Conservation (phyloP, 2,113 vertebrate species). For the Chitala chitala region DNA sequence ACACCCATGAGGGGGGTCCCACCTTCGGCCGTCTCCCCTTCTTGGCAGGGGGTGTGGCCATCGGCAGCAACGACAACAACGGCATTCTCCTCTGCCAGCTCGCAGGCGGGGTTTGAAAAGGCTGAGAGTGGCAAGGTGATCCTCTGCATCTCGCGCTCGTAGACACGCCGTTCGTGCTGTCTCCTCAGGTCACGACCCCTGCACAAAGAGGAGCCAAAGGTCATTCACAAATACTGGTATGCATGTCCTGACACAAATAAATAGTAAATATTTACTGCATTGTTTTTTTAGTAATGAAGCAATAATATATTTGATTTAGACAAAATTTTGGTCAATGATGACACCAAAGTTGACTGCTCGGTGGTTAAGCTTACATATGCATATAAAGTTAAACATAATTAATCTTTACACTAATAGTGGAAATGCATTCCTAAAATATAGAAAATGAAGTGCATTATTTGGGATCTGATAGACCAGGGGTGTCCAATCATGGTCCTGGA, state of each 20-base stretch:
- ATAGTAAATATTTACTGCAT: neutral
- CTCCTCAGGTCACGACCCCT: conserved; percentile 82
- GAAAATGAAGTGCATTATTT: too few relatives aligned
- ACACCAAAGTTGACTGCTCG: too few relatives aligned
- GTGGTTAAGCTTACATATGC: too few relatives aligned
- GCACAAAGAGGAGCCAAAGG: conserved; percentile 4
- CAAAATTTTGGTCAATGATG: too few relatives aligned
- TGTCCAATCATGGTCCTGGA: too few relatives aligned
- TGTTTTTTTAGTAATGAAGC: too few relatives aligned
- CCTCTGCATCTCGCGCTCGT: conserved; percentile 87
- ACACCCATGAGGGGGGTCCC: conserved; percentile 73
- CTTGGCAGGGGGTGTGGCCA: conserved; percentile 62
- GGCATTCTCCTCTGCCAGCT: conserved; percentile 84
- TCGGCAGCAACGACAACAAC: conserved; percentile 69
- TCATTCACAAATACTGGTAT: neutral
- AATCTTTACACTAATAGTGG: too few relatives aligned
- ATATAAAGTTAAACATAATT: too few relatives aligned
- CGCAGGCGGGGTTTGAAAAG: conserved; percentile 83
- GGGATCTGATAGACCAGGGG: too few relatives aligned
- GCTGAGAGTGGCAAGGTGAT: conserved; percentile 85
- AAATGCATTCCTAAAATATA: too few relatives aligned
- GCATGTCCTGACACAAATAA: neutral
- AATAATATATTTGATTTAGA: too few relatives aligned
- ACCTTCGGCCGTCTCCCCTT: conserved; percentile 52
- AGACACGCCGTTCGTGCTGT: conserved; percentile 75